Evolutionary conservation across 2,113 vertebrate species (phyloP).

Genomic region (Xenopus tropicalis): UCB_Xtro_10.0 CM004448.2:30433501-30434000

Average conservation of each 20-base stretch:
- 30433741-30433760: slow-evolving; percentile 46
- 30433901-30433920: too few relatives aligned
- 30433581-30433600: slow-evolving; percentile 55
- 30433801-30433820: neutral
- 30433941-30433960: too few relatives aligned
- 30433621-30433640: slow-evolving; percentile 53
- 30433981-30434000: too few relatives aligned
- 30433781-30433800: slow-evolving; percentile 11
- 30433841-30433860: neutral
- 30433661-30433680: slow-evolving; percentile 45
- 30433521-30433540: slow-evolving; percentile 10
- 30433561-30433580: slow-evolving; percentile 50
- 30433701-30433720: neutral
- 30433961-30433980: too few relatives aligned
- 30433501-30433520: neutral
- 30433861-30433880: too few relatives aligned
- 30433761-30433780: slow-evolving; percentile 42
- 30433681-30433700: slow-evolving; percentile 24
- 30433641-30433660: slow-evolving; percentile 58
- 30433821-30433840: neutral
- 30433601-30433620: slow-evolving; percentile 58
- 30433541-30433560: slow-evolving; percentile 54
- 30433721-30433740: slow-evolving; percentile 31
- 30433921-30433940: too few relatives aligned
- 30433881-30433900: too few relatives aligned